These are phyloP conservation scores for Tanypteryx hageni DNA, from an alignment of 2,888 invertebrate genomes.

Conservation along the genomic window DNA sequence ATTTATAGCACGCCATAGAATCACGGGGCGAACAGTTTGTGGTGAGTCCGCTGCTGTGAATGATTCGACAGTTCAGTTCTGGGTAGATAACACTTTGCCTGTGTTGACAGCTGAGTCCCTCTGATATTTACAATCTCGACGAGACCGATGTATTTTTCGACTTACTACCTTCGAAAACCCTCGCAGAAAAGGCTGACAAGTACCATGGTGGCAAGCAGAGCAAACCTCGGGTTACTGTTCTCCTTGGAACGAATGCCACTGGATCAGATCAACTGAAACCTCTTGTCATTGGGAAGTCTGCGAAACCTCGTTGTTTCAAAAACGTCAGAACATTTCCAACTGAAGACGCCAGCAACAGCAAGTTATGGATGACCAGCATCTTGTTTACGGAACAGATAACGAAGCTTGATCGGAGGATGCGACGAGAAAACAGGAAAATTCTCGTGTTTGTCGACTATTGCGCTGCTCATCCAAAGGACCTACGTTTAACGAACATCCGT, in stretches of 20 bases:
- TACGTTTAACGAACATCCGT: neutral
- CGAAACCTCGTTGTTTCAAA: too few relatives aligned
- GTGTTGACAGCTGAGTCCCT: too few relatives aligned
- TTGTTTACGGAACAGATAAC: neutral
- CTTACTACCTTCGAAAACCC: neutral
- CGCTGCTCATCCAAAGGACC: neutral
- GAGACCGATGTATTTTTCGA: slow-evolving; percentile 47
- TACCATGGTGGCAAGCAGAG: neutral
- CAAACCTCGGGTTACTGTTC: neutral
- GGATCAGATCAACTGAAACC: neutral
- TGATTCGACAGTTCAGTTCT: too few relatives aligned
- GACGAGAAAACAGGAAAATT: neutral
- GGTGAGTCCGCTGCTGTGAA: too few relatives aligned
- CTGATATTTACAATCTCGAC: slow-evolving; percentile 34
- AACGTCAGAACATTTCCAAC: too few relatives aligned
- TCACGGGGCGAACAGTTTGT: too few relatives aligned
- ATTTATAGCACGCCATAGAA: too few relatives aligned
- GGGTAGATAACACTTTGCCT: too few relatives aligned
- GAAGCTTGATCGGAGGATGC: neutral
- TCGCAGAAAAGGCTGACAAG: neutral
- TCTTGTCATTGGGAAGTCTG: too few relatives aligned
- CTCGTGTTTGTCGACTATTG: neutral
- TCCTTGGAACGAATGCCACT: neutral
- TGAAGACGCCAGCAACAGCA: too few relatives aligned
- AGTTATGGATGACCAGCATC: neutral